Evolutionary conservation across 2,797 vertebrate genomes (phyloP).

Genomic region (Neomorphus geoffroyi): DNA sequence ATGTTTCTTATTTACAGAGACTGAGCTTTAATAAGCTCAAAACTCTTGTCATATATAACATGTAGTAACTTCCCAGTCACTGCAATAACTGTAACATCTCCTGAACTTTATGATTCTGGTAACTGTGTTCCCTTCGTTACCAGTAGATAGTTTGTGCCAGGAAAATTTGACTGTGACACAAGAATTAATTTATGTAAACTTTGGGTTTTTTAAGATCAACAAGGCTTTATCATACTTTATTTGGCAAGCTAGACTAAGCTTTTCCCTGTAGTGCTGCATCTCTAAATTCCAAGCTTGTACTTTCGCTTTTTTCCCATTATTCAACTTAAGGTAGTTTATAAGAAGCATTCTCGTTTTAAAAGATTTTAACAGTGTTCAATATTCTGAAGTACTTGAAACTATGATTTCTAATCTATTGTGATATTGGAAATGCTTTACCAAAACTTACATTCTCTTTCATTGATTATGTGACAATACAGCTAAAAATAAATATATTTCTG

Average conservation of each 20-base stretch:
- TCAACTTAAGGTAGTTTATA: background rate
- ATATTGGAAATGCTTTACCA: background rate
- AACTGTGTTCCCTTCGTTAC: constrained; percentile 69
- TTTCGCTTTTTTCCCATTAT: constrained; percentile 16
- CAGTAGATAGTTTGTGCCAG: constrained; percentile 66
- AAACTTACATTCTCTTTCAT: background rate
- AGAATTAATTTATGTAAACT: constrained; percentile 74
- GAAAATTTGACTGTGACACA: constrained; percentile 75
- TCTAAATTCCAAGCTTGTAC: constrained; percentile 35
- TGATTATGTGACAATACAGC: background rate
- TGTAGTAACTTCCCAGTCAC: constrained; percentile 17
- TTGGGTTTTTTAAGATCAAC: constrained; percentile 59
- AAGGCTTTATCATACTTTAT: constrained; percentile 74
- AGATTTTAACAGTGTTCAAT: background rate
- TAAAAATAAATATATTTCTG: background rate
- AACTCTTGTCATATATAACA: background rate
- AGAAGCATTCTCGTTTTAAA: background rate
- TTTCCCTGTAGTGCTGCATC: constrained; percentile 55
- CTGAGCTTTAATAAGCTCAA: background rate
- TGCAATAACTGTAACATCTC: constrained; percentile 40
- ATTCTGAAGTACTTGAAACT: background rate
- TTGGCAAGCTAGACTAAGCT: constrained; percentile 66
- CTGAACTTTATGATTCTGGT: constrained; percentile 54
- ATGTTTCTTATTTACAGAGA: background rate
- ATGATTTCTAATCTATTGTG: background rate